Percentiles rank a stretch among this genome's conserved stretches.
Evolutionary conservation across 2,797 vertebrate genomes (phyloP).

Genomic region (Chrysocyon brachyurus): DNA sequence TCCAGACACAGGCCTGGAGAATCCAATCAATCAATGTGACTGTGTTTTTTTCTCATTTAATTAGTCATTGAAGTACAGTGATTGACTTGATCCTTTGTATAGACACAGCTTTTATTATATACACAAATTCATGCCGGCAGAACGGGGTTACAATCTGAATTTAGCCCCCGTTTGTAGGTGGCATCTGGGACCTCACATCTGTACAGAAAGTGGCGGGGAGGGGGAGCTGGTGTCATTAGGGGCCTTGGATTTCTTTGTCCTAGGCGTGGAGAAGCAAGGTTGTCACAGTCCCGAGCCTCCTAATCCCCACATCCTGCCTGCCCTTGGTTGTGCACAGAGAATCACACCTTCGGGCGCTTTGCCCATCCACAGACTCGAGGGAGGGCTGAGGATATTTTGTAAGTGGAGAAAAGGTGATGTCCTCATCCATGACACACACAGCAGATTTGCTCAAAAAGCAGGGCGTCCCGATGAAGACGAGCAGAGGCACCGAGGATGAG

Average conservation of each 20-base stretch:
- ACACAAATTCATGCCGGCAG: neutral
- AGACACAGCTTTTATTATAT: neutral
- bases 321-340: fast-evolving
- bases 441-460: neutral
- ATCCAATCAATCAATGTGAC: neutral
- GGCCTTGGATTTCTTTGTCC: neutral
- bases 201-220: fast-evolving
- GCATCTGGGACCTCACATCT: fast-evolving
- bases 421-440: too few species aligned
- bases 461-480: fast-evolving
- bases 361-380: neutral
- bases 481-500: fast-evolving
- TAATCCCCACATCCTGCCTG: neutral
- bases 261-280: fast-evolving
- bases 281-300: fast-evolving
- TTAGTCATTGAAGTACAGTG: neutral
- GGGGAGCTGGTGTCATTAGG: fast-evolving
- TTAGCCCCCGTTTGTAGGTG: neutral
- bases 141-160: fast-evolving
- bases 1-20: neutral
- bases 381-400: fast-evolving
- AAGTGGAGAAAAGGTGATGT: too few species aligned
- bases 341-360: neutral
- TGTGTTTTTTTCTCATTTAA: neutral
- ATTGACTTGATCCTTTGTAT: neutral